phyloP scores from a whole-genome alignment of 2,797 vertebrate genomes.

The Pseudochirops corinnae region DNA sequence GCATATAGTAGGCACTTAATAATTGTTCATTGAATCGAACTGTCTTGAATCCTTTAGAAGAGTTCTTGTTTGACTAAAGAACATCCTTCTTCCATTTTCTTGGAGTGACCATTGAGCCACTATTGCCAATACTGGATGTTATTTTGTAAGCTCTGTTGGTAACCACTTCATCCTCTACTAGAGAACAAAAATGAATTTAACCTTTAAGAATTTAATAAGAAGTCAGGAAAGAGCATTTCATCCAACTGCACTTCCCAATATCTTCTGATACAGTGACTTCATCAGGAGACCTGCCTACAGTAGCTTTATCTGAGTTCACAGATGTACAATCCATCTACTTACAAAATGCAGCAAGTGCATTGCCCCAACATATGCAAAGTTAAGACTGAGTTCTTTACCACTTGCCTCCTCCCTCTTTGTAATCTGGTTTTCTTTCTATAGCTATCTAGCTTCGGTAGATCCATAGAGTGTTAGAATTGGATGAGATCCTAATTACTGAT shows the following conservation, averaged over 20 bases:
- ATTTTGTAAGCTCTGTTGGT: conserved; percentile 48
- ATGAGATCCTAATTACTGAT: background rate
- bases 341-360: too few relatives aligned
- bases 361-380: too few relatives aligned
- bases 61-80: too few relatives aligned
- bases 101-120: background rate
- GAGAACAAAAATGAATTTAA: conserved; percentile 53
- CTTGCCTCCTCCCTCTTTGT: background rate
- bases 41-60: too few relatives aligned
- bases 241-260: conserved; percentile 37
- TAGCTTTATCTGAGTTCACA: too few relatives aligned
- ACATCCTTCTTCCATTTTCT: too few relatives aligned
- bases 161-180: conserved; percentile 50
- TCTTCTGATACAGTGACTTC: too few relatives aligned
- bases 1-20: too few relatives aligned
- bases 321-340: too few relatives aligned
- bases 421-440: background rate
- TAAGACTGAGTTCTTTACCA: too few relatives aligned
- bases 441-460: background rate
- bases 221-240: conserved; percentile 38
- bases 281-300: too few relatives aligned
- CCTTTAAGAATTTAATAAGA: conserved; percentile 49
- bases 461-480: background rate
- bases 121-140: conserved; percentile 49
- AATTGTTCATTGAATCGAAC: too few relatives aligned